Conservation (phyloP, 2,113 vertebrate genomes). For the Axis porcinus region DNA sequence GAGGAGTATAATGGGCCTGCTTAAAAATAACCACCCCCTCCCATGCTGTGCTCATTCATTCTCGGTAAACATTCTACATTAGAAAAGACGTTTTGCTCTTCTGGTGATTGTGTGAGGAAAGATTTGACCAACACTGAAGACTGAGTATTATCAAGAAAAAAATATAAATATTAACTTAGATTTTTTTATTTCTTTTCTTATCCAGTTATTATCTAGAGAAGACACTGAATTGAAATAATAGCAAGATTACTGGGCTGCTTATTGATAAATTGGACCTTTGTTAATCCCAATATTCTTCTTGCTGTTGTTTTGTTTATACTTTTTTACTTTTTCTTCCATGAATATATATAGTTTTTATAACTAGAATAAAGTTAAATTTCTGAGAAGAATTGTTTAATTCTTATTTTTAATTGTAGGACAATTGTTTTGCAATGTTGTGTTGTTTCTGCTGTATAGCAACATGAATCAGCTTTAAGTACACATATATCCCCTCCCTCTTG, state of each 20-base stretch:
- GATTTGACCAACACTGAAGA: not conserved
- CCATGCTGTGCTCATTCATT: conserved; percentile 26
- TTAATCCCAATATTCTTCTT: not conserved
- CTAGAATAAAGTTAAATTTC: not conserved
- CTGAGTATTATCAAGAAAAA: not conserved
- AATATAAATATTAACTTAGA: not conserved
- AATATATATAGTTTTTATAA: not conserved
- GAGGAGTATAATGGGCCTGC: conserved; percentile 34
- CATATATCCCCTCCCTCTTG: not conserved
- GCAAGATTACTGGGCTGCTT: not conserved
- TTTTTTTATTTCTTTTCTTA: not conserved
- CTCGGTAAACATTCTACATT: conserved; percentile 31
- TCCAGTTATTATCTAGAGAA: not conserved
- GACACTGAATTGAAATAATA: not conserved
- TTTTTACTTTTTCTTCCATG: not conserved
- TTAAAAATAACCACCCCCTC: conserved; percentile 55
- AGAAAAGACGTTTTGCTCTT: conserved; percentile 10
- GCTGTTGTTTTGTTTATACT: not conserved
- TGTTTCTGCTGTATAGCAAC: not conserved
- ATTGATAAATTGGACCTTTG: not conserved
- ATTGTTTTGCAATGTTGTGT: not conserved
- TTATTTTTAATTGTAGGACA: not conserved
- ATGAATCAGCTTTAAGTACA: not conserved
- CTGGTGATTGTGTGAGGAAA: not conserved
- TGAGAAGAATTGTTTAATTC: not conserved